These are phyloP conservation scores for Chironomus striatipennis DNA, from an alignment of 1,140 invertebrate genomes.

Conservation along the genomic window DNA sequence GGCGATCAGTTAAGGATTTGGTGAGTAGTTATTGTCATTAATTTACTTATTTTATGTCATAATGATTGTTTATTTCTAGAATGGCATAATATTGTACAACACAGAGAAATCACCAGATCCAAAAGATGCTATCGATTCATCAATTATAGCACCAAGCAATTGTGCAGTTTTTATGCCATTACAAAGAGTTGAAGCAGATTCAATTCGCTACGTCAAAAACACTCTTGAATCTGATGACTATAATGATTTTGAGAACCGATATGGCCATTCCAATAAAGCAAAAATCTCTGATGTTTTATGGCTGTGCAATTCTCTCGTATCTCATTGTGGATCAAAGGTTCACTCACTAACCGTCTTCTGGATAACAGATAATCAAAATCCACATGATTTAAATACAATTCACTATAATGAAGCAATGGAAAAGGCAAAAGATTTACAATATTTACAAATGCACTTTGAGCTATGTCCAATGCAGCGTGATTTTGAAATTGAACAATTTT, in stretches of 20 bases:
- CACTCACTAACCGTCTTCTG: neutral
- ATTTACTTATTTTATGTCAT: neutral
- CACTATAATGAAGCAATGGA: neutral
- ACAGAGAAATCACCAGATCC: constrained; percentile 15
- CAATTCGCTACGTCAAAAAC: neutral
- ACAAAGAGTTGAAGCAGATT: neutral
- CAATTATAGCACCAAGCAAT: neutral
- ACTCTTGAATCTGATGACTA: neutral
- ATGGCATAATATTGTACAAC: neutral
- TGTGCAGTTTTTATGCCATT: neutral
- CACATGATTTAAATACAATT: neutral
- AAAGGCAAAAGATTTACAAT: neutral
- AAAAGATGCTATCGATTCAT: neutral
- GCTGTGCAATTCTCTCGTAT: neutral
- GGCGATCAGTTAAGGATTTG: neutral
- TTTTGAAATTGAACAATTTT: neutral
- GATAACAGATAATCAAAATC: neutral
- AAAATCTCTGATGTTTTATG: neutral
- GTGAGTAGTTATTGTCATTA: neutral
- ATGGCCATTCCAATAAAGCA: neutral
- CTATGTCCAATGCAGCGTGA: neutral
- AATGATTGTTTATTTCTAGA: neutral
- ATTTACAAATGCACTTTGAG: neutral
- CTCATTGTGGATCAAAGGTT: neutral
- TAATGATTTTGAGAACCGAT: neutral